Base-by-base conservation (phyloP, 2,888 invertebrate species). In the Rotaria socialis region DNA sequence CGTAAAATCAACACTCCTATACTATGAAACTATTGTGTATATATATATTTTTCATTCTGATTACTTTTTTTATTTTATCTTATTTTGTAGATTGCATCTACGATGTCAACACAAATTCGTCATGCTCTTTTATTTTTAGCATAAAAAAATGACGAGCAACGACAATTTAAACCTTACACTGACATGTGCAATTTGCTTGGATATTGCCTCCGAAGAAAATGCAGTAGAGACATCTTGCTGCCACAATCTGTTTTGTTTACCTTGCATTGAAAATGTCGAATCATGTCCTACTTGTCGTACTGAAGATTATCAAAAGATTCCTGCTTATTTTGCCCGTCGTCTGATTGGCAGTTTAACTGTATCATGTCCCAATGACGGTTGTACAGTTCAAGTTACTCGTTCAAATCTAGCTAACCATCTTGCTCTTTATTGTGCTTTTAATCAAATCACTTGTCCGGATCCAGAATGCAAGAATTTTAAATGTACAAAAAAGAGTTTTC, bases 321-420 rank as follows among this genome's bases (percentile, higher is more conserved):
- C 47, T 24, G 80, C 80, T 22, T 47, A 80, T 47, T 80, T 80
- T 80, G 80, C 47, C 11, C 80, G 80, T 24, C 80, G 80, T 6
- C 24, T 80, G 8, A 80, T 80, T 14, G 80, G 80, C 11, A n/a
- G n/a, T 47, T 41, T 80, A 19, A 24, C 4, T n/a, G 11, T 47
- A 1, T 0, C 1, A 14, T 80, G 80, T n/a, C 47, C 80, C 2
- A 80, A 80, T 67, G 35, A 67, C n/a, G 80, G 43, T n/a, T 80
- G 80, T 47, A n/a, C 8, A 3, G 2, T 6, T 10, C 47, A 43
- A 14, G 11, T 80, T 80, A 47, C 10, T 11, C 47, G 24, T 47
- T 22, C 80, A n/a, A 10, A 80, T 47, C 5, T 47, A 47, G 8
- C 43, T 8, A 47, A 80, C n/a, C 80, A 80, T 47, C 14, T 80